These are phyloP conservation scores for Drosophila yakuba DNA, from an alignment of 1,140 invertebrate species.

Conservation along the genomic window DNA sequence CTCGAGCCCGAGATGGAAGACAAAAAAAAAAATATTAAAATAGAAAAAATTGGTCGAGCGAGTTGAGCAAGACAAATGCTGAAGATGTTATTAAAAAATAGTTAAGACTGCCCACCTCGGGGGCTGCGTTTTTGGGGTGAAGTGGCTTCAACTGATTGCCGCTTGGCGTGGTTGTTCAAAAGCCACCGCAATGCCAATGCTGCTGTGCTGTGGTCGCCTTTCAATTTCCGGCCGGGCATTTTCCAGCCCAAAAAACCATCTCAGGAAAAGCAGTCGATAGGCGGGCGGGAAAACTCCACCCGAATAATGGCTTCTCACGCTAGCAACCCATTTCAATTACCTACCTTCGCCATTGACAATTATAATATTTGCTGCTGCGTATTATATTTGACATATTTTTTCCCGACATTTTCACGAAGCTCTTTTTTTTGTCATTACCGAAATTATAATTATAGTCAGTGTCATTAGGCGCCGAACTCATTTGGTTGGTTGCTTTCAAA, in stretches of 20 bases:
- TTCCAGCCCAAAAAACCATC: constrained; percentile 19
- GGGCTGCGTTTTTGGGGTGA: not conserved
- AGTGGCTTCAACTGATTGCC: constrained; percentile 37
- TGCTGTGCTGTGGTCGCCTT: constrained; percentile 53
- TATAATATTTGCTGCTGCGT: constrained; percentile 69
- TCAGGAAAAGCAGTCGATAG: not conserved
- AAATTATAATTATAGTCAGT: constrained; percentile 83
- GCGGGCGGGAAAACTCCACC: constrained; percentile 35
- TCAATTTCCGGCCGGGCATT: constrained; percentile 49
- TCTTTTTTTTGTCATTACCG: constrained; percentile 73
- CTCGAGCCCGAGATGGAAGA: constrained; percentile 48
- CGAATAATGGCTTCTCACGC: constrained; percentile 59
- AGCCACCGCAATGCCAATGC: constrained; percentile 49
- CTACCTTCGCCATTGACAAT: constrained; percentile 64
- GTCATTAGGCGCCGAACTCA: constrained; percentile 78
- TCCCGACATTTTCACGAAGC: constrained; percentile 40
- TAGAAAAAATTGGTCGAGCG: constrained; percentile 42
- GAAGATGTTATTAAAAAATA: constrained; percentile 84
- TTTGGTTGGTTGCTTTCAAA: constrained; percentile 56
- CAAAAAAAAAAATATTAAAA: constrained; percentile 27
- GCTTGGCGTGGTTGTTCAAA: constrained; percentile 48
- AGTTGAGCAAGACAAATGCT: constrained; percentile 82
- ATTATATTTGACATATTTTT: constrained; percentile 82
- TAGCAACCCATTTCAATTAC: constrained; percentile 58
- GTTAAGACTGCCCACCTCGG: constrained; percentile 60